These are phyloP conservation scores for Oegoconia quadripuncta DNA, from an alignment of 2,888 invertebrate species.

Conservation along the genomic window DNA sequence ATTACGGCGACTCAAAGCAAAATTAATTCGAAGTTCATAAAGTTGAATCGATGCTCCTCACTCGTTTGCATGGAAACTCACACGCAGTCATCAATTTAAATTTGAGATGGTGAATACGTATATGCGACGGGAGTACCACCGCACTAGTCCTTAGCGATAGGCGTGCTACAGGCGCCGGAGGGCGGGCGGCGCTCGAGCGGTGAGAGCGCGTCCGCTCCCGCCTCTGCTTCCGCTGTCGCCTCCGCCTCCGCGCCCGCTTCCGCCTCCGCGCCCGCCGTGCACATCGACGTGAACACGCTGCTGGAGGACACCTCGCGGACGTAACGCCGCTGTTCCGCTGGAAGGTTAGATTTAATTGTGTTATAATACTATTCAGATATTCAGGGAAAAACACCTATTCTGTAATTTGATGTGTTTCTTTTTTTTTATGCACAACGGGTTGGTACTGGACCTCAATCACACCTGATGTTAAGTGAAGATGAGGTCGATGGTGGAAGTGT, in stretches of 20 bases:
- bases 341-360: conserved; percentile 16
- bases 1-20: too few relatives aligned
- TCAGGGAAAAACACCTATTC: too few relatives aligned
- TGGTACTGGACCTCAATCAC: too few relatives aligned
- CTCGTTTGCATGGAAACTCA: too few relatives aligned
- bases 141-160: conserved; percentile 37
- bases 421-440: too few relatives aligned
- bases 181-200: conserved; percentile 14
- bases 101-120: conserved; percentile 4
- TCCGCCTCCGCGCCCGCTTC: conserved; percentile 12
- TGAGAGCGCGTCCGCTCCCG: conserved; percentile 14
- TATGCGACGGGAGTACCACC: conserved; percentile 9
- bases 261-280: conserved; percentile 27
- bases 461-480: too few relatives aligned
- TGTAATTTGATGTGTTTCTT: too few relatives aligned
- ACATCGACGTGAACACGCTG: conserved; percentile 55
- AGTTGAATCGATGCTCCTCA: too few relatives aligned
- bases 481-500: too few relatives aligned
- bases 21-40: too few relatives aligned
- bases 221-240: conserved; percentile 13
- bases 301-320: conserved; percentile 68
- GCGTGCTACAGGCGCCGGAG: conserved; percentile 65
- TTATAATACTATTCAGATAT: too few relatives aligned
- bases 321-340: conserved; percentile 72
- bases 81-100: too few relatives aligned